phyloP scores from a whole-genome alignment of 2,113 vertebrate genomes.

The Hippocampus comes region DNA sequence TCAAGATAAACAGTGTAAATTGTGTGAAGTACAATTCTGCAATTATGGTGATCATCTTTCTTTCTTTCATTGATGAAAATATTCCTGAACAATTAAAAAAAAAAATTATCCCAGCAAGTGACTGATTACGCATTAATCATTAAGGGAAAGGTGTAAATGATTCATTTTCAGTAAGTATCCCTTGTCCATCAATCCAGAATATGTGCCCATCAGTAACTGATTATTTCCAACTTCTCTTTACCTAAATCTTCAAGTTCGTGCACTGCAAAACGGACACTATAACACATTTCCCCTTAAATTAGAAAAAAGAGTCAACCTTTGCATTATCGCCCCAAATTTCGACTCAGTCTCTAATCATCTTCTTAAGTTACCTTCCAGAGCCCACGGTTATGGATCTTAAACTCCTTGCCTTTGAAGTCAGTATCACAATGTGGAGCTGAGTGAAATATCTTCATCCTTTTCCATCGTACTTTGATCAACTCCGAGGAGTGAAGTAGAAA shows the following conservation, averaged over 20 bases:
- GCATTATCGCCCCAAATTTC: conserved; percentile 44
- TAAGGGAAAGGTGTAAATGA: not conserved
- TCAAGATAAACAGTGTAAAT: no score
- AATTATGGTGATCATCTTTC: no score
- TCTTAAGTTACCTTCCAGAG: conserved; percentile 51
- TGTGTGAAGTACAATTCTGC: no score
- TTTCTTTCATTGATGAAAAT: not conserved
- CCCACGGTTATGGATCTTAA: conserved; percentile 63
- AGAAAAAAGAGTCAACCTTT: conserved; percentile 52
- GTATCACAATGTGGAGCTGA: conserved; percentile 48
- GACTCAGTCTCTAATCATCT: conserved; percentile 41
- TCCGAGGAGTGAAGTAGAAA: conserved; percentile 50
- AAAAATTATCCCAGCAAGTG: not conserved
- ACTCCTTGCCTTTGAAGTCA: conserved; percentile 54
- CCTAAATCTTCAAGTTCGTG: not conserved
- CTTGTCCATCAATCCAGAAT: not conserved
- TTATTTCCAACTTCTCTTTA: not conserved
- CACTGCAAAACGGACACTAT: not conserved
- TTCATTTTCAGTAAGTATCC: not conserved
- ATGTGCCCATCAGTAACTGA: not conserved
- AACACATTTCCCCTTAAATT: conserved; percentile 15
- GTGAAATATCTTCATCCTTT: conserved; percentile 61
- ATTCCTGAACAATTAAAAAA: not conserved
- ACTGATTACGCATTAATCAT: not conserved
- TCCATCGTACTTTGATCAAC: conserved; percentile 64